These are phyloP conservation scores for Drosophila parabipectinata DNA, from an alignment of 1,140 invertebrate genomes.

Conservation along the genomic window DNA sequence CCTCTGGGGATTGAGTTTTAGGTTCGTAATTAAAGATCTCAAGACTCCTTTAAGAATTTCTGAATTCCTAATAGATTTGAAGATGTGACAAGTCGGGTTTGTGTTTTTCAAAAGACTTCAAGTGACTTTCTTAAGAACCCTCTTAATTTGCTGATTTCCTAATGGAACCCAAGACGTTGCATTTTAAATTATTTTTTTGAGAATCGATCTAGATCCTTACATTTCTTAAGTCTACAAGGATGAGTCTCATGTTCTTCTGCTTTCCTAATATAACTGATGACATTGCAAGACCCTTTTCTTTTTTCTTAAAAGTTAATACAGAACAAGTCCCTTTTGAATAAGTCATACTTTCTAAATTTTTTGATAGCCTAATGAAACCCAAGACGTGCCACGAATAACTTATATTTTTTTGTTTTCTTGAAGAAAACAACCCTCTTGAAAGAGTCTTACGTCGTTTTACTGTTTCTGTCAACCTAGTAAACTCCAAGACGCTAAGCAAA, in stretches of 20 bases:
- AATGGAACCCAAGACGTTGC: neutral
- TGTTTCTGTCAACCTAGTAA: neutral
- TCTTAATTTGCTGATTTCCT: neutral
- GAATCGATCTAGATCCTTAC: neutral
- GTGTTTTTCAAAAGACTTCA: neutral
- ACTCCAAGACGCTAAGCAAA: neutral
- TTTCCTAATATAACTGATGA: neutral
- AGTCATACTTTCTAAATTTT: neutral
- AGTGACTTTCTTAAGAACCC: neutral
- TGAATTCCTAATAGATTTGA: neutral
- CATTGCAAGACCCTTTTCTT: neutral
- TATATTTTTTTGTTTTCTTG: neutral
- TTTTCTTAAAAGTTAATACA: neutral
- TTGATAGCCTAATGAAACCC: neutral
- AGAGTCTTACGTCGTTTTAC: neutral
- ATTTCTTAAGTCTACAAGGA: neutral
- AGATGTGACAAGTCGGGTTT: neutral
- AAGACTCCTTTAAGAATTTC: neutral
- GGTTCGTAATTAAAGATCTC: neutral
- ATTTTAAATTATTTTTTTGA: neutral
- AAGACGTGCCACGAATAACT: neutral
- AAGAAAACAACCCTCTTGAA: conserved; percentile 5
- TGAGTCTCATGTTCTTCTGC: neutral
- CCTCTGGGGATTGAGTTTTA: conserved; percentile 24
- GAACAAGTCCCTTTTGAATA: neutral